Evolutionary conservation across 2,113 vertebrate genomes (phyloP), one percentile per base, ranked within the genome.

Genomic region (Bufo gargarizans): DNA sequence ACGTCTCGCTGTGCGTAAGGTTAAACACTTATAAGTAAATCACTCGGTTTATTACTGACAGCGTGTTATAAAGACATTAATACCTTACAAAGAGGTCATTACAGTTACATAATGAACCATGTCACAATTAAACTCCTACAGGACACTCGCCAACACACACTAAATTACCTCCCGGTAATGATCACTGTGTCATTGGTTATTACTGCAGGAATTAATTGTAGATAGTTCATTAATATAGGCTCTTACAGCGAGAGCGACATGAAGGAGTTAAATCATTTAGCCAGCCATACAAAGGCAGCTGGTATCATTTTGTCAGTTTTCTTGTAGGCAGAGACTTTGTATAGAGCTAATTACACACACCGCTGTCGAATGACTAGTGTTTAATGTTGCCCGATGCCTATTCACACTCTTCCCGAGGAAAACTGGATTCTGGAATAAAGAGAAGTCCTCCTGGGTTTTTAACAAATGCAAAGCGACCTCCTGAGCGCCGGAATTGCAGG

Each of bases 191-290:
- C 95, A 94, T 94, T 95, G 94, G 95, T 94, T 93, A 94, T 94
- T 93, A 94, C 94, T 94, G 94, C 61, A 93, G 94, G 93, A 94
- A 93, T 94, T 95, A 94, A 94, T 96, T 95, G 93, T 92, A 92
- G 91, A 92, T 90, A 89, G 89, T 84, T 91, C 94, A 93, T 94
- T 95, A 95, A 94, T 94, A 94, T 89, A 94, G 93, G 89, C 82
- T 94, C 90, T 91, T 92, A 56, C 90, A 92, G 93, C 90, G 89
- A 20, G 91, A 53, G 90, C 92, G 92, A 4, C 90, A 49, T 14
- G 88, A 90, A 93, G 94, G 91, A 91, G 92, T 94, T 94, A 92
- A 95, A 92, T 82, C 92, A 91, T 72, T 88, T 84, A 84, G 87
- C 72, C 20, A 33, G 33, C 87, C 58, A 77, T 88, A 77, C 22